Evolutionary conservation across 2,888 invertebrate species (phyloP).

Genomic region (Opisthograptis luteolata): DNA sequence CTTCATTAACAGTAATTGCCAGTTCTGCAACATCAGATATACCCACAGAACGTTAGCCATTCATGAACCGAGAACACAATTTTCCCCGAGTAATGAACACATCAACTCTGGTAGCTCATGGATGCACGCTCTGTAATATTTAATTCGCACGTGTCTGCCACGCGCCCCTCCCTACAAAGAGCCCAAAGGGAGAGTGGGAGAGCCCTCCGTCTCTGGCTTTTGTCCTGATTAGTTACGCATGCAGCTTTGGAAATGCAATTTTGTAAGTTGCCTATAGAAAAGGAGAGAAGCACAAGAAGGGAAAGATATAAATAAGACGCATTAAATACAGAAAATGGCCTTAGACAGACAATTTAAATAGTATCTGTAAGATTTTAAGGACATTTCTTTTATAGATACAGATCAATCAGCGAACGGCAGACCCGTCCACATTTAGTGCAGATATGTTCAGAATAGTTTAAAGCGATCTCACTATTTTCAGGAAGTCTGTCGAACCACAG

Average conservation of each 20-base stretch:
- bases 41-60: background rate
- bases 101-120: constrained; percentile 52
- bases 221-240: constrained; percentile 51
- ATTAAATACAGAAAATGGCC: background rate
- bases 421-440: too few relatives aligned
- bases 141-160: constrained; percentile 54
- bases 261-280: constrained; percentile 9
- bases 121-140: constrained; percentile 53
- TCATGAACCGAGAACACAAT: constrained; percentile 9
- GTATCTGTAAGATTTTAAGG: too few relatives aligned
- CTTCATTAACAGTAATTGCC: too few relatives aligned
- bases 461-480: too few relatives aligned
- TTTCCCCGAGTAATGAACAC: constrained; percentile 53
- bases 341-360: too few relatives aligned
- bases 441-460: too few relatives aligned
- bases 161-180: constrained; percentile 38
- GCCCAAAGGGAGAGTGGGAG: constrained; percentile 25
- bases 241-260: constrained; percentile 40
- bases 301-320: background rate
- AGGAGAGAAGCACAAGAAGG: background rate
- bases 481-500: too few relatives aligned
- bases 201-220: constrained; percentile 33
- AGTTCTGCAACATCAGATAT: background rate
- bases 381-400: background rate
- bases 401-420: too few relatives aligned